Evolutionary conservation across 2,113 vertebrate genomes (phyloP).

Genomic region (Plestiodon gilberti): DNA sequence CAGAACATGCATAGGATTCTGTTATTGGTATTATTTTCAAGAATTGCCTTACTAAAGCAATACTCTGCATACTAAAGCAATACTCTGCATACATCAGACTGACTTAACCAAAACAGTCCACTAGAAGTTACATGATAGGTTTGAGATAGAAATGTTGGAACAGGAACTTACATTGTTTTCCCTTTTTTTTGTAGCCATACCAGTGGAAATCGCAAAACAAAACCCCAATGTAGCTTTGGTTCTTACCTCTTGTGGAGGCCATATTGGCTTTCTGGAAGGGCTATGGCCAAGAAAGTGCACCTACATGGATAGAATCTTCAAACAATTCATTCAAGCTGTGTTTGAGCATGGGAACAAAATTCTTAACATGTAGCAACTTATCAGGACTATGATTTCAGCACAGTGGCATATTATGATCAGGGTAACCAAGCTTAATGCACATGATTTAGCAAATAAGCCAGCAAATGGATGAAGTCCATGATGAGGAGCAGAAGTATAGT

Average conservation of each 20-base stretch:
- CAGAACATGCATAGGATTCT: too few relatives aligned
- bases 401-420: constrained; percentile 59
- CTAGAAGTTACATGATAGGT: constrained; percentile 32
- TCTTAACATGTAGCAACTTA: constrained; percentile 70
- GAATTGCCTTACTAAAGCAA: constrained; percentile 75
- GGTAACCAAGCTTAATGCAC: constrained; percentile 70
- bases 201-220: constrained; percentile 93
- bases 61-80: constrained; percentile 64
- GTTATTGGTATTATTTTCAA: constrained; percentile 78
- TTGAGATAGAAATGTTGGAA: neutral
- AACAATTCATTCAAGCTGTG: constrained; percentile 92
- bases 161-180: constrained; percentile 20
- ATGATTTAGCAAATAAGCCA: constrained; percentile 70
- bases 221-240: constrained; percentile 95
- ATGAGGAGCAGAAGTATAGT: constrained; percentile 71
- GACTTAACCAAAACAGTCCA: constrained; percentile 72
- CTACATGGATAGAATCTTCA: constrained; percentile 99
- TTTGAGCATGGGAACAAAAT: constrained; percentile 90
- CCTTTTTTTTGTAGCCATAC: constrained; percentile 82
- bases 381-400: constrained; percentile 22
- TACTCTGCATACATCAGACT: constrained; percentile 64
- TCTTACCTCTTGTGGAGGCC: constrained; percentile 94
- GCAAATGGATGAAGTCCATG: constrained; percentile 73
- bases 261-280: constrained; percentile 97
- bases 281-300: constrained; percentile 94